Evolutionary conservation across 2,888 invertebrate species (phyloP), one percentile per base, ranked within the genome.

Genomic region (Dugesia japonica): DNA sequence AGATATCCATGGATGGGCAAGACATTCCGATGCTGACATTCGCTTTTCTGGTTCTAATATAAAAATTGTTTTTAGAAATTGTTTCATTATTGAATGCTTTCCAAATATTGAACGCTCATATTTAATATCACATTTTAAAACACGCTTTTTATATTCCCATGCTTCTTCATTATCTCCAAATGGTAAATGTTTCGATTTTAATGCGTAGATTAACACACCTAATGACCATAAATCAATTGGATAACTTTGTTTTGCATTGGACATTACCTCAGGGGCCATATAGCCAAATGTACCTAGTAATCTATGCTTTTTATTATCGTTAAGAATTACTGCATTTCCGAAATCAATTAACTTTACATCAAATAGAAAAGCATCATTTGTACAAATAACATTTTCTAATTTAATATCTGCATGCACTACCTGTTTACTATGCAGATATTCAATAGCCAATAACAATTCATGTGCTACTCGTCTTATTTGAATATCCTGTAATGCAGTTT

Each of bases 351-450:
- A 56, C 17, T 56, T 56, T 13, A 56, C 56, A 56, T 56, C 56
- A 56, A 56, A 56, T 9, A 56, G 56, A n/a, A 56, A 56, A 7
- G 56, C 4, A n/a, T 23, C 23, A 23, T 56, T 56, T 4, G n/a
- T 23, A 56, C 56, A 56, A 56, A 56, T 56, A 23, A 56, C 56
- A 56, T 56, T 56, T 56, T 56, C 56, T n/a, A 23, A n/a, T n/a
- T 23, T 56, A 56, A 56, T 56, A 20, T 56, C 23, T 9, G 56
- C 56, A 23, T 56, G 56, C 4, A 56, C 23, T 56, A 56, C 17
- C 4, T 23, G 56, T 56, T n/a, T 4, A 13, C n/a, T n/a, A n/a
- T 56, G 56, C 4, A 56, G 56, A n/a, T 56, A 56, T 56, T 56
- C 56, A 4, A 56, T 23, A n/a, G 56, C 56, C 23, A 23, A 56